phyloP scores from a whole-genome alignment of 2,888 invertebrate species.

The Cyrtodaria siliqua region DNA sequence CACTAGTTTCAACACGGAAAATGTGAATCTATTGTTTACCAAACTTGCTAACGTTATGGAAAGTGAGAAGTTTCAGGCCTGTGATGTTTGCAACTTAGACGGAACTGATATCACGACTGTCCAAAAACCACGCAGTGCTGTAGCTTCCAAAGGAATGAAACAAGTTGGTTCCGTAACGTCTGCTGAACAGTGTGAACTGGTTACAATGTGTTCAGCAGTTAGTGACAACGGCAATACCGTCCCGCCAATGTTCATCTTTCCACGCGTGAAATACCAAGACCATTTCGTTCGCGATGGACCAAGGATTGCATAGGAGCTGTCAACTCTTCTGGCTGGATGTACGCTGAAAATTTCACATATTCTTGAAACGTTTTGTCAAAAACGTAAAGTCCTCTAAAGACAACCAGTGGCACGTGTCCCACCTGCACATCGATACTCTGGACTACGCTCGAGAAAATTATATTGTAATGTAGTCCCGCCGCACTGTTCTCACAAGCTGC shows the following conservation, averaged over 20 bases:
- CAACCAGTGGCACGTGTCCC: constrained; percentile 77
- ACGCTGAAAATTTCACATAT: constrained; percentile 69
- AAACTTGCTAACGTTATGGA: constrained; percentile 50
- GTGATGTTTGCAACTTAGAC: constrained; percentile 55
- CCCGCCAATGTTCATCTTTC: no score
- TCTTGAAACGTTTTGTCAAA: constrained; percentile 77
- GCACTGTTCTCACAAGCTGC: constrained; percentile 80
- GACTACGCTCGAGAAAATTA: constrained; percentile 81
- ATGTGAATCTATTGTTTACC: constrained; percentile 38
- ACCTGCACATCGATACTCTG: constrained; percentile 62
- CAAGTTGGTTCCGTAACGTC: constrained; percentile 61
- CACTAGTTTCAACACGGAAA: constrained; percentile 48
- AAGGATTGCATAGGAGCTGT: constrained; percentile 30
- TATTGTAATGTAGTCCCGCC: constrained; percentile 82
- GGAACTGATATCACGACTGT: constrained; percentile 63
- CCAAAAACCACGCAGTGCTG: constrained; percentile 39
- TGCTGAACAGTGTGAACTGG: constrained; percentile 53
- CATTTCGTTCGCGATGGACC: constrained; percentile 36
- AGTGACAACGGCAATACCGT: constrained; percentile 49
- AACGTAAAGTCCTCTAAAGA: constrained; percentile 70
- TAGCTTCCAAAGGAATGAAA: constrained; percentile 50
- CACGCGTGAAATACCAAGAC: no score
- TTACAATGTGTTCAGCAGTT: no score
- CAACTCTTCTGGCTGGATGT: constrained; percentile 76
- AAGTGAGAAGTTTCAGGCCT: constrained; percentile 26